Evolutionary conservation across 1,140 invertebrate species (phyloP).

Genomic region (Zaprionus tsacasi): DNA sequence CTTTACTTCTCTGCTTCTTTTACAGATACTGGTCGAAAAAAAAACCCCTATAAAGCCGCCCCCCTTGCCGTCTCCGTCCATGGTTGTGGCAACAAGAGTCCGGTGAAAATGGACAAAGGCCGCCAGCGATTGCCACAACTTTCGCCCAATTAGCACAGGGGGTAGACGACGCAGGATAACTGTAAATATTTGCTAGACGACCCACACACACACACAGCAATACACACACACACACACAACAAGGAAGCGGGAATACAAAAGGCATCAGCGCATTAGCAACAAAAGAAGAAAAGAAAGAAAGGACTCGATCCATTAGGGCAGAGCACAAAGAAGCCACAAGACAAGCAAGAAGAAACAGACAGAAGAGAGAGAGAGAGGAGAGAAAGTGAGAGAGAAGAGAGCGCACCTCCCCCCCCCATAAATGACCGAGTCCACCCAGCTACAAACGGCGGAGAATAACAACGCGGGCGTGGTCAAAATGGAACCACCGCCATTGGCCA

Average conservation of each 20-base stretch:
- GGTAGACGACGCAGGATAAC: conserved; percentile 38
- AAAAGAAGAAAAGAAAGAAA: conserved; percentile 33
- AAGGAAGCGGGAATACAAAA: conserved; percentile 34
- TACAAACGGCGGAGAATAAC: conserved; percentile 83
- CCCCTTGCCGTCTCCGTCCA: conserved; percentile 63
- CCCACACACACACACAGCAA: conserved; percentile 7
- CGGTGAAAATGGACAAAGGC: conserved; percentile 80
- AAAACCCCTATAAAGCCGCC: too few species aligned
- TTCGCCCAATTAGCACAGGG: conserved; percentile 72
- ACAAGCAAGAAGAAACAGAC: neutral
- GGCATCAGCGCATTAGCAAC: conserved; percentile 57
- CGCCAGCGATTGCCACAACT: conserved; percentile 70
- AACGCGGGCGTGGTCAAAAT: conserved; percentile 83
- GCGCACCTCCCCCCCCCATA: conserved; percentile 38
- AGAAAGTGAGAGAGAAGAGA: conserved; percentile 11
- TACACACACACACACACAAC: conserved; percentile 17
- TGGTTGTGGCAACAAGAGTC: conserved; percentile 55
- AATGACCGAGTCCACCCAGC: conserved; percentile 84
- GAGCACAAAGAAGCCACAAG: conserved; percentile 32
- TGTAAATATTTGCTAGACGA: conserved; percentile 72
- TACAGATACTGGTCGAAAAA: conserved; percentile 14
- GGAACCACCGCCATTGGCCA: conserved; percentile 81
- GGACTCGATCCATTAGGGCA: conserved; percentile 64
- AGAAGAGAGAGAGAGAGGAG: neutral
- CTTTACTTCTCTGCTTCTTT: conserved; percentile 25